Evolutionary conservation across 2,888 invertebrate genomes (phyloP), one percentile per base, ranked within the genome.

Genomic region (Spodoptera exigua): DNA sequence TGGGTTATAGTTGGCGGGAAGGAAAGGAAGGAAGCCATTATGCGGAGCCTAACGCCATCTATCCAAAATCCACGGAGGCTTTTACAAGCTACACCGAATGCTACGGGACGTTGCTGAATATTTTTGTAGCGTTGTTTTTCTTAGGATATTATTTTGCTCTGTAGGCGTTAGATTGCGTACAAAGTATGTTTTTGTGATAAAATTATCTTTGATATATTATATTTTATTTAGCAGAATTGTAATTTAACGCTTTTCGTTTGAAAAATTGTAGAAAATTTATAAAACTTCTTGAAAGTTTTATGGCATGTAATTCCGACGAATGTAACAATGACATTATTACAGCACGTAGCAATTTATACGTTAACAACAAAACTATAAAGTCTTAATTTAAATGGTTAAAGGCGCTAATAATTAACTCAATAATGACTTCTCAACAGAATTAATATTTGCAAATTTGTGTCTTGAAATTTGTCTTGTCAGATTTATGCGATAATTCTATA

Each of bases 31-130:
- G 85, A 84, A 82, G 83, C 83, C 81, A 89, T 91, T 90, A 90
- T 75, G 83, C 80, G 85, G 76, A 87, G 83, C 86, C 87, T 90
- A 93, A 90, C 93, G 93, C 93, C 93, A 93, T 93, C 93, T 93
- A 93, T 92, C 90, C 88, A 70, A 91, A 89, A 90, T 88, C 90
- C 90, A 89, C 86, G 89, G 93, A 93, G 93, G 93, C 90, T 93
- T 91, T 92, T 91, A 84, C 88, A 79, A 84, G 85, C 82, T 80
- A 69, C 59, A 88, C 83, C 87, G 88, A 91, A 91, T 92, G 93
- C 89, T 93, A 55, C 92, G 92, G 93, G 93, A 93, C 89, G 90
- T 85, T 69, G 83, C 67, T 52, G 65, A 77, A 64, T 81, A 80
- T 78, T 81, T 81, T 70, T 61, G 59, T 55, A 48, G 63, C 55